Conservation (phyloP, 2,888 invertebrate species). For the Diarsia mendica region DNA sequence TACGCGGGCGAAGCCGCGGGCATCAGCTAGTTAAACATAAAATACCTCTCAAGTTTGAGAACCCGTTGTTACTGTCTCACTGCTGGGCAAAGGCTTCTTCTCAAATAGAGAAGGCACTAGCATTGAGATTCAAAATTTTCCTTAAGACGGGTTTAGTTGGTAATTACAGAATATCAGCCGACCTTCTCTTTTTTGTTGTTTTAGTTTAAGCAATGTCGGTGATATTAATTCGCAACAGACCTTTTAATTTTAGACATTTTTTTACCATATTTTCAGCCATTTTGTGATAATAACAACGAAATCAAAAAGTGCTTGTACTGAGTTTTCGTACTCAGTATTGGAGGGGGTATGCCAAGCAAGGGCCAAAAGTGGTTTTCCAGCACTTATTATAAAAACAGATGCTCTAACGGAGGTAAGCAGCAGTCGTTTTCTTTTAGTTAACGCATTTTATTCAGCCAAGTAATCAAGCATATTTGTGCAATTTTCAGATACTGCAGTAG, state of each 20-base stretch:
- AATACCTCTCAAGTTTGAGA: not conserved
- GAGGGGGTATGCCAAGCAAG: conserved; percentile 71
- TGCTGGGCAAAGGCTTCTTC: not conserved
- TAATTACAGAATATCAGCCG: not conserved
- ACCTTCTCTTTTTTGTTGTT: not conserved
- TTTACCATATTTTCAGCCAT: conserved; percentile 63
- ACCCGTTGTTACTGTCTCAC: no score
- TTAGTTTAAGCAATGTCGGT: no score
- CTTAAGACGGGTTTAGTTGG: not conserved
- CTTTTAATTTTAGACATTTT: no score
- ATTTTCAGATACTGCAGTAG: not conserved
- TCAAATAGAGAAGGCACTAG: not conserved
- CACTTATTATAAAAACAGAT: conserved; percentile 62
- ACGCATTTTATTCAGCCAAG: no score
- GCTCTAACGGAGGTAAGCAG: conserved; percentile 59
- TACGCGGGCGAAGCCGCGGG: no score
- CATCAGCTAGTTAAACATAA: no score
- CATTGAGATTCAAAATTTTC: no score
- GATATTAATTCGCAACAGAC: no score
- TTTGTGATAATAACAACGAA: conserved; percentile 69
- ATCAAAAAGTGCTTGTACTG: conserved; percentile 60
- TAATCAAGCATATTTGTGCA: no score
- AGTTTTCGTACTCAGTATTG: conserved; percentile 63
- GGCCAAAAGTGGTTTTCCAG: conserved; percentile 67
- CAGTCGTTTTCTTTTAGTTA: not conserved